These are phyloP conservation scores for Eubasilissa splendida DNA, from an alignment of 2,888 invertebrate species.

Conservation along the genomic window DNA sequence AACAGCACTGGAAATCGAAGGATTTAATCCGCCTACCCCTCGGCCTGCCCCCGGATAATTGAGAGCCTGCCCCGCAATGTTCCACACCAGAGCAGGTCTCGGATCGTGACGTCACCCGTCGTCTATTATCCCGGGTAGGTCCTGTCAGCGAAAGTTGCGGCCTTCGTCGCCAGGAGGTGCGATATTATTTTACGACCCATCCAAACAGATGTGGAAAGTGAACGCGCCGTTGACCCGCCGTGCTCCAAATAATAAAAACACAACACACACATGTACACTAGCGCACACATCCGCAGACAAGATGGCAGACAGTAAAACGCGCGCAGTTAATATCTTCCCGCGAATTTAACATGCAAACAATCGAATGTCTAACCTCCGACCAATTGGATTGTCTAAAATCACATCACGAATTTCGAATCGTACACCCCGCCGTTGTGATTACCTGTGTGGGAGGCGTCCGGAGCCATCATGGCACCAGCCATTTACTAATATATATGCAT, in stretches of 20 bases:
- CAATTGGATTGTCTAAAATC: too few relatives aligned
- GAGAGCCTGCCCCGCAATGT: too few relatives aligned
- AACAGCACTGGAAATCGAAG: too few relatives aligned
- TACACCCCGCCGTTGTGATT: too few relatives aligned
- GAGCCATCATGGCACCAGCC: too few relatives aligned
- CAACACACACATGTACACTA: neutral
- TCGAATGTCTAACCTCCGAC: neutral
- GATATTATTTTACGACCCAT: slow-evolving; percentile 36
- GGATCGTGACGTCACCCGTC: neutral
- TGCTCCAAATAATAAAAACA: slow-evolving; percentile 33
- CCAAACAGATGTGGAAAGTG: slow-evolving; percentile 34
- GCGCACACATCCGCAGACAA: neutral
- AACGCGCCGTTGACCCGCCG: slow-evolving; percentile 38
- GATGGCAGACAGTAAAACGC: neutral
- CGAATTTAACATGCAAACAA: slow-evolving; percentile 1
- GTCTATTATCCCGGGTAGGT: slow-evolving; percentile 3
- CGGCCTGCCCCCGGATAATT: too few relatives aligned
- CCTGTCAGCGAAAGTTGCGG: slow-evolving; percentile 7
- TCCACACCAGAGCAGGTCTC: neutral
- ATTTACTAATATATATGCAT: too few relatives aligned
- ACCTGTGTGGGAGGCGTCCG: too few relatives aligned
- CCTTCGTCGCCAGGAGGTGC: slow-evolving; percentile 18
- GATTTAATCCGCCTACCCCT: too few relatives aligned
- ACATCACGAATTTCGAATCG: too few relatives aligned
- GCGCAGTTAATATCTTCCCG: neutral